Percentiles rank a stretch among this genome's conserved stretches.
These are phyloP conservation scores for Drosophila stalkeri DNA, from an alignment of 2,888 invertebrate species.

Conservation along the genomic window DNA sequence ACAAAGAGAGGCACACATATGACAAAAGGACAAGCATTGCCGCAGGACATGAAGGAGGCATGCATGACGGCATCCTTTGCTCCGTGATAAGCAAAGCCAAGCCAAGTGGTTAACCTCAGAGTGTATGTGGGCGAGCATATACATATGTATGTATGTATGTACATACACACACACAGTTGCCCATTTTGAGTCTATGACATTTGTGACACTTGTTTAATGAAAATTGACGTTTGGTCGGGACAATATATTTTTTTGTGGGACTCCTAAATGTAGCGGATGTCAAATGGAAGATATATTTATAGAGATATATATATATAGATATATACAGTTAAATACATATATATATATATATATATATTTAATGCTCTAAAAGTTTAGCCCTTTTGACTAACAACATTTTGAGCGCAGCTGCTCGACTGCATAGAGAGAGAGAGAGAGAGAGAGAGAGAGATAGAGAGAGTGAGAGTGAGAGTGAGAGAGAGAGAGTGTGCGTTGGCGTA, in stretches of 20 bases:
- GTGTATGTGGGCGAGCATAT: not conserved
- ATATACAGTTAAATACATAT: not conserved
- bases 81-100: slow-evolving; percentile 64
- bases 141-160: not conserved
- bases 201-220: slow-evolving; percentile 69
- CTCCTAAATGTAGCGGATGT: not conserved
- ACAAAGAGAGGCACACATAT: not conserved
- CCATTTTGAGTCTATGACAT: slow-evolving; percentile 53
- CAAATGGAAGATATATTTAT: not conserved
- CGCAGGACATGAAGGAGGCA: slow-evolving; percentile 64
- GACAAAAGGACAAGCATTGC: slow-evolving; percentile 30
- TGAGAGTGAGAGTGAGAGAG: not conserved
- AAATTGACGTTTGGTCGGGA: slow-evolving; percentile 61
- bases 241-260: slow-evolving; percentile 15
- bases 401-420: slow-evolving; percentile 65
- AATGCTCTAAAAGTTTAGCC: not conserved
- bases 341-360: slow-evolving; percentile 13
- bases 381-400: slow-evolving; percentile 42
- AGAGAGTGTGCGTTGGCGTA: not conserved
- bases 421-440: not conserved
- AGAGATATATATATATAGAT: slow-evolving; percentile 4
- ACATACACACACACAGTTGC: slow-evolving; percentile 13
- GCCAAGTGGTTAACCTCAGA: slow-evolving; percentile 70
- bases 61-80: slow-evolving; percentile 48
- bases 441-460: not conserved